Evolutionary conservation across 2,113 vertebrate genomes (phyloP).

Genomic region (Chaetodon trifascialis): DNA sequence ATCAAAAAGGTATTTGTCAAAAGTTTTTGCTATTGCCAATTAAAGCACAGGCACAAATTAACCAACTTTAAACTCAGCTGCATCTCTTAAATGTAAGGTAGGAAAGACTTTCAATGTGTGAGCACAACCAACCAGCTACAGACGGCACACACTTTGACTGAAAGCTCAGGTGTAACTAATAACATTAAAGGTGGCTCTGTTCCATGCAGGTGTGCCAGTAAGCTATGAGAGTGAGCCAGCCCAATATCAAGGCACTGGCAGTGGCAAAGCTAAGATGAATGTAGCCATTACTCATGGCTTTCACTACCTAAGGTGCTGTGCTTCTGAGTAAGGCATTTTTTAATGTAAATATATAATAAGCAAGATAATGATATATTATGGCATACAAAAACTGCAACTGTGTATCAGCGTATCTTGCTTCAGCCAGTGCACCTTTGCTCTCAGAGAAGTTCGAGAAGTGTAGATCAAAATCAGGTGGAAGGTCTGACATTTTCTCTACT

Average conservation of each 20-base stretch:
- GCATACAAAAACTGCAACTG: neutral
- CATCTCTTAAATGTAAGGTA: neutral
- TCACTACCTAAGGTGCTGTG: neutral
- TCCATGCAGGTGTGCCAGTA: neutral
- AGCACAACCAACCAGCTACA: neutral
- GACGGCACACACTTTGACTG: neutral
- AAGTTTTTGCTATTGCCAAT: neutral
- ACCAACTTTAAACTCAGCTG: neutral
- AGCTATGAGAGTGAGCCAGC: no score
- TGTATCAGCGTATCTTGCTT: neutral
- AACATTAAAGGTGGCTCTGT: neutral
- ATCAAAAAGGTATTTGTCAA: neutral
- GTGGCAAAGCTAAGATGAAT: neutral
- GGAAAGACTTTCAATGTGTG: neutral
- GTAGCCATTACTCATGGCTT: neutral
- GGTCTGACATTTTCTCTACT: neutral
- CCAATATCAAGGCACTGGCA: neutral
- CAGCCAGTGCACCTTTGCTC: neutral
- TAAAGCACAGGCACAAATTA: neutral
- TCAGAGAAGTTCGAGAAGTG: neutral
- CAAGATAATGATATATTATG: neutral
- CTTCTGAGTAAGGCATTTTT: neutral
- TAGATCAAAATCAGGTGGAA: neutral
- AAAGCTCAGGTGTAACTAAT: neutral
- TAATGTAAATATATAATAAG: neutral